Percentiles rank a stretch among this genome's conserved stretches.
phyloP scores from a whole-genome alignment of 37 sponge, comb jelly and placozoan genomes.

The Spongia lamella region DNA sequence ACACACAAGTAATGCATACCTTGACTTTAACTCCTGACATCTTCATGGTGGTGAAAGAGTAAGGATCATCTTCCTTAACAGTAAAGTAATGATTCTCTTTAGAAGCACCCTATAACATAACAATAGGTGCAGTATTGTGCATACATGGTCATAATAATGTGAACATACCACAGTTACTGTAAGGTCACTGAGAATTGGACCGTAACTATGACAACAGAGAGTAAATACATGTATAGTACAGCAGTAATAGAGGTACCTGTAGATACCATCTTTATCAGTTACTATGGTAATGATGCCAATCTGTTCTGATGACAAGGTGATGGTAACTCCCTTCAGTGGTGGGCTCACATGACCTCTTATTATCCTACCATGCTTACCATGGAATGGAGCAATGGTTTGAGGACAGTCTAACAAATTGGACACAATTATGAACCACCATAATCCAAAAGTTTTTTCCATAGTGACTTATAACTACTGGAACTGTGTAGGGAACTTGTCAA shows the following conservation, averaged over 20 bases:
- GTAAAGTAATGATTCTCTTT: too few relatives aligned
- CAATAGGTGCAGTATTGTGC: too few relatives aligned
- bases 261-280: constrained; percentile 54
- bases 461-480: too few relatives aligned
- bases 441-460: too few relatives aligned
- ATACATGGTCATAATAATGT: too few relatives aligned
- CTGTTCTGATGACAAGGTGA: constrained; percentile 19
- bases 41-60: too few relatives aligned
- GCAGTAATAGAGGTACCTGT: constrained; percentile 40
- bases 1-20: neutral
- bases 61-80: too few relatives aligned
- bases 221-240: neutral
- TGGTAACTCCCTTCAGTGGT: constrained; percentile 51
- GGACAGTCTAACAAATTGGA: constrained; percentile 64
- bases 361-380: constrained; percentile 60
- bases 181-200: constrained; percentile 39
- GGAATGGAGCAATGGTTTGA: constrained; percentile 48
- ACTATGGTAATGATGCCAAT: constrained; percentile 5
- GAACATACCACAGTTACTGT: constrained; percentile 31
- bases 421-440: too few relatives aligned
- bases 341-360: constrained; percentile 60
- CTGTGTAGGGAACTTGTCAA: too few relatives aligned
- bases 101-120: too few relatives aligned
- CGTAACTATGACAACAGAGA: constrained; percentile 15
- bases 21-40: too few relatives aligned